A percentile compares a stretch with the other conserved stretches of the same genome.
Evolutionary conservation across 1,140 invertebrate genomes (phyloP).

Genomic region (Dysdera silvatica): DNA sequence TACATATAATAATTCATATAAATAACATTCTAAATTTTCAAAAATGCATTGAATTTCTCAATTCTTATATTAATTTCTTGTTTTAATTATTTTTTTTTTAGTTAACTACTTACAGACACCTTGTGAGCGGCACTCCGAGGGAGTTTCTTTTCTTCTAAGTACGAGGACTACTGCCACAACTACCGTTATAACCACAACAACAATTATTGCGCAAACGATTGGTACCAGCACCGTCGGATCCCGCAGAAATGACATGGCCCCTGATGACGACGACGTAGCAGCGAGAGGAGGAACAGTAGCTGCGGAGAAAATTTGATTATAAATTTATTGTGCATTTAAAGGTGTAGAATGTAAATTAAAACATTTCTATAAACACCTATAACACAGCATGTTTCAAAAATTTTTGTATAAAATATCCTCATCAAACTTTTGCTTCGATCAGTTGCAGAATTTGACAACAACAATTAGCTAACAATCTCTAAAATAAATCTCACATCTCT

Average conservation of each 20-base stretch:
- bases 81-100: too few species aligned
- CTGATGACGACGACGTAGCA: slow-evolving; percentile 2
- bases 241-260: slow-evolving; percentile 4
- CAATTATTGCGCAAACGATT: slow-evolving; percentile 33
- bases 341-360: background rate
- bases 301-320: background rate
- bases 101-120: slow-evolving; percentile 31
- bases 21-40: too few species aligned
- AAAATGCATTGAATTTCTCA: too few species aligned
- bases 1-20: too few species aligned
- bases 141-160: slow-evolving; percentile 18
- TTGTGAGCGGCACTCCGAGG: slow-evolving; percentile 31
- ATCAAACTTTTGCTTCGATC: background rate
- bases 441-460: background rate
- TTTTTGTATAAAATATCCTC: background rate
- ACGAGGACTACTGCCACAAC: slow-evolving; percentile 32
- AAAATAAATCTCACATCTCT: too few species aligned
- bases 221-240: slow-evolving; percentile 33
- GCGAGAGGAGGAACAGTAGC: slow-evolving; percentile 26
- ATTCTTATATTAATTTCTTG: too few species aligned
- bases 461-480: too few species aligned
- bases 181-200: slow-evolving; percentile 30
- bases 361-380: background rate
- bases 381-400: background rate
- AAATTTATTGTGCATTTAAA: background rate